Base-by-base conservation (phyloP, 2,113 vertebrate genomes). In the Bucco capensis region DNA sequence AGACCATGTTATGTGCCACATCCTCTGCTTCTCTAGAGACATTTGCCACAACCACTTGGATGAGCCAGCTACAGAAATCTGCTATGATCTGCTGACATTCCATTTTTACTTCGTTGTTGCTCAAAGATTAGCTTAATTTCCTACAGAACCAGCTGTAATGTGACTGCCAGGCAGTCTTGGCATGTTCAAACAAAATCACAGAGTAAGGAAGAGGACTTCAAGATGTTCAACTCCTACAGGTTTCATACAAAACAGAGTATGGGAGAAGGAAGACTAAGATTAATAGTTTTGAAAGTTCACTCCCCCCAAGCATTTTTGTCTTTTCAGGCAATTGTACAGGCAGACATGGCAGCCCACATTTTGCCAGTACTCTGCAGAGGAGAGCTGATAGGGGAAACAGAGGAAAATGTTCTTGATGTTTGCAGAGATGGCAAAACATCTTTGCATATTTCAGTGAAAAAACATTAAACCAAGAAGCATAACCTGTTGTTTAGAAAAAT, bases 1-100 rank as follows among this genome's bases (percentile, higher is more conserved):
- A 83, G 33, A 35, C 53, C 11, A 10, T 10, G 25, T 64, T 31
- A 31, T 1, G 2, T 56, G 67, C 42, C 1, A 0, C 12, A 2
- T 64, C 8, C 22, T 81, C 65, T 70, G 10, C 37, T 67, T 78
- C 65, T 75, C 74, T 37, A 62, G 74, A 87, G 6, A 31, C 7
- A 33, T 78, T 66, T 82, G 5, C 8, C 35, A 47, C 19, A 60
- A 25, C 8, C 17, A 28, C 12, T 16, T 51, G 35, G 28, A 71
- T 23, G 9, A 25, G 13, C 25, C 56, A 79, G 28, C 69, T 66
- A 23, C 25, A 62, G 70, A 84, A 70, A 66, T 25, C 42, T 61
- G 19, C 28, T 49, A 25, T 10, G 19, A 62, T 35, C 70, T 58
- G 22, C 33, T 33, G 22, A 8, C 1, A 0, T 49, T 74, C 37